Evolutionary conservation across 2,797 vertebrate genomes (phyloP).

Genomic region (Rhinoraja longicauda): DNA sequence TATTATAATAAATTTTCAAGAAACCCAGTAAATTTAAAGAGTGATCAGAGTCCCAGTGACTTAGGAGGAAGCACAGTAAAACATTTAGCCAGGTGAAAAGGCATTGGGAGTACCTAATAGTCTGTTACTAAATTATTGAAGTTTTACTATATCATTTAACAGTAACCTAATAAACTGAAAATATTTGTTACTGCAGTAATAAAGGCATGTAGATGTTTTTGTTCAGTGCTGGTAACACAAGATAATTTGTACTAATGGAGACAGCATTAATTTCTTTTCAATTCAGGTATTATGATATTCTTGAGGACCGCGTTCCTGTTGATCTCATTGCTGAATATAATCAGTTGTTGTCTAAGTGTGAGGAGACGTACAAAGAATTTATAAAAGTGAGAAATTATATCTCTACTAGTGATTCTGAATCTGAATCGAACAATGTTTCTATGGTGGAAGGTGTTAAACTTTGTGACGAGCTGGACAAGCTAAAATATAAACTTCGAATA

Average conservation of each 20-base stretch:
- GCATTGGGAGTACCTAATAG: no score
- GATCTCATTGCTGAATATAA: conserved; percentile 76
- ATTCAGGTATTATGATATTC: conserved; percentile 80
- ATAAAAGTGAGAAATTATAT: conserved; percentile 68
- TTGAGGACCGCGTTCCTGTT: conserved; percentile 81
- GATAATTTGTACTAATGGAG: neutral
- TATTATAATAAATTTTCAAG: no score
- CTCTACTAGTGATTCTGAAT: conserved; percentile 66
- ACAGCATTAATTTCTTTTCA: conserved; percentile 37
- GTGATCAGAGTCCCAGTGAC: no score
- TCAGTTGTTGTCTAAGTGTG: conserved; percentile 65
- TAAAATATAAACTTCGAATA: conserved; percentile 81
- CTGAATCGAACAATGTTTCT: conserved; percentile 76
- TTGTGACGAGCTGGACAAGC: conserved; percentile 73
- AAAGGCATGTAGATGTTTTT: neutral
- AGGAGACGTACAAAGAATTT: conserved; percentile 71
- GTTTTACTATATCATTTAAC: no score
- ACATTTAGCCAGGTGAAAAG: no score
- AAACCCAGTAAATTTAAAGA: no score
- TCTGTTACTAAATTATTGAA: no score
- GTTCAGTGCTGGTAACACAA: neutral
- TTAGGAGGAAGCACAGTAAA: no score
- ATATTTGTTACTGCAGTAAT: neutral
- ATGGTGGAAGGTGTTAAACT: conserved; percentile 87
- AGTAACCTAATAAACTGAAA: conserved; percentile 45